phyloP scores from a whole-genome alignment of 2,888 invertebrate genomes.

The Cheiracanthium punctorium region DNA sequence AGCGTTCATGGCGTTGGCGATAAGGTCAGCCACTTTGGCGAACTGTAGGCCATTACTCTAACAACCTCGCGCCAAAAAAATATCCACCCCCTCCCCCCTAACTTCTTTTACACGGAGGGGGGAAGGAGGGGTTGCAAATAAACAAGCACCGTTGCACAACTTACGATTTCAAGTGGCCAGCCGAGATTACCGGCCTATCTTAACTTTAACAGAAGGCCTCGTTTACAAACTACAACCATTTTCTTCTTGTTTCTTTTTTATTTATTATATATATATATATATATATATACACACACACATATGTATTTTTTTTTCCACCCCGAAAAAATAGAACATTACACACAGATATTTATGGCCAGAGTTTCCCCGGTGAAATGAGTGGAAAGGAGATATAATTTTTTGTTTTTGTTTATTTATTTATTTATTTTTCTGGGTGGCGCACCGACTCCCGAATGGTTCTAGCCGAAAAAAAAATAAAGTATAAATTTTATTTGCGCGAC shows the following conservation, averaged over 20 bases:
- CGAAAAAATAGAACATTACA: conserved; percentile 53
- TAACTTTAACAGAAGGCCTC: conserved; percentile 25
- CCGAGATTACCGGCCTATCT: conserved; percentile 66
- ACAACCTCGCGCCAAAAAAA: conserved; percentile 34
- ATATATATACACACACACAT: conserved; percentile 40
- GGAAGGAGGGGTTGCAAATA: not conserved
- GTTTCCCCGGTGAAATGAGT: conserved; percentile 62
- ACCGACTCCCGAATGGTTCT: conserved; percentile 7
- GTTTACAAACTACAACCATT: conserved; percentile 66
- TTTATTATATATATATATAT: conserved; percentile 45
- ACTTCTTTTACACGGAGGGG: not conserved
- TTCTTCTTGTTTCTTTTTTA: conserved; percentile 24
- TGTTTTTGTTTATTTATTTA: too few species aligned
- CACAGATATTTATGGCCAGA: conserved; percentile 58
- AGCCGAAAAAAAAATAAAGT: conserved; percentile 20
- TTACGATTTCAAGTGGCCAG: conserved; percentile 63
- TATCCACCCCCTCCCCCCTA: too few species aligned
- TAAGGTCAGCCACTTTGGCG: conserved; percentile 2
- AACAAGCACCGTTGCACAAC: conserved; percentile 10
- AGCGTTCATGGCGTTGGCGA: not conserved
- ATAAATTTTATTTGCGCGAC: conserved; percentile 69
- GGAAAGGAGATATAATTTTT: conserved; percentile 68
- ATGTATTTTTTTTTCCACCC: too few species aligned
- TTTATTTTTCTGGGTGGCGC: conserved; percentile 41
- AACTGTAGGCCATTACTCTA: not conserved